phyloP scores from a whole-genome alignment of 92 coral and sea anemone genomes.

The Virgularia gustaviana region DNA sequence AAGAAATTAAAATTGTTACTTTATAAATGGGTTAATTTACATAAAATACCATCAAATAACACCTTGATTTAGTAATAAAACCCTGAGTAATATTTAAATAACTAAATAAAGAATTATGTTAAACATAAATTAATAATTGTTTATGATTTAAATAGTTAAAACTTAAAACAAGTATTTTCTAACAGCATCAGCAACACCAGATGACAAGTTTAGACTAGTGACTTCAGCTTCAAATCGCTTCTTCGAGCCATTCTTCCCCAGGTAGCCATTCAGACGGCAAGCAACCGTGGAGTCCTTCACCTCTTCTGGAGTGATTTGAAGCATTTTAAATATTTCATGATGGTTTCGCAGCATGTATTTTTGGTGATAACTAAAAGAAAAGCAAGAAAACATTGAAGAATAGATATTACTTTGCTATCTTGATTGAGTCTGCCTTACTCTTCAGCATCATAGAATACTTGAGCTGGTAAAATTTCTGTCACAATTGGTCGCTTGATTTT shows the following conservation, averaged over 20 bases:
- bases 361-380: constrained; percentile 76
- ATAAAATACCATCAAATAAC: no score
- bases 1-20: no score
- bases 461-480: constrained; percentile 81
- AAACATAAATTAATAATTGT: no score
- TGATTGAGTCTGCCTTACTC: no score
- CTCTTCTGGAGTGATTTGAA: constrained; percentile 66
- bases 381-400: not conserved
- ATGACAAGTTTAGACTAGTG: constrained; percentile 55
- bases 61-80: no score
- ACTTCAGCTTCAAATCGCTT: constrained; percentile 63
- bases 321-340: constrained; percentile 55
- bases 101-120: no score
- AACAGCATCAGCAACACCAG: constrained; percentile 62
- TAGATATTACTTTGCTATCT: not conserved
- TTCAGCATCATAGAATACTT: constrained; percentile 91
- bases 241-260: constrained; percentile 63
- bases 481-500: constrained; percentile 57
- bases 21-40: no score
- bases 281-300: constrained; percentile 72
- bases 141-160: no score
- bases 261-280: constrained; percentile 80
- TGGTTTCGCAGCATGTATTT: constrained; percentile 71
- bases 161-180: constrained; percentile 48
- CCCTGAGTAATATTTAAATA: no score